phyloP scores from a whole-genome alignment of 2,888 invertebrate genomes.

The Dolichomitus sp. region DNA sequence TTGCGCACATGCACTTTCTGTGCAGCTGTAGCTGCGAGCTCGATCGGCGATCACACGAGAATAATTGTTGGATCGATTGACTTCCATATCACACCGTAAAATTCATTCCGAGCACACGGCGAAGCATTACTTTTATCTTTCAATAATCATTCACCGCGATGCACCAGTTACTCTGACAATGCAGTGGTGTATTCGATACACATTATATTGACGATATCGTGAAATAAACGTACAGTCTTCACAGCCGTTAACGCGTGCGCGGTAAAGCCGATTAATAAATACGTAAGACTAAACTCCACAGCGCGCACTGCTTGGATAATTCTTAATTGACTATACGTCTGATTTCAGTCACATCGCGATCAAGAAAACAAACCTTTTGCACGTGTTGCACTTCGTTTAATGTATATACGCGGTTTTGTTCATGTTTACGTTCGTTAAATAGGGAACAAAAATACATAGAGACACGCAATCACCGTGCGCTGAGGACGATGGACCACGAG shows the following conservation, averaged over 20 bases:
- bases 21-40: constrained; percentile 34
- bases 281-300: background rate
- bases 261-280: background rate
- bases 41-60: constrained; percentile 41
- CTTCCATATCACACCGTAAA: constrained; percentile 52
- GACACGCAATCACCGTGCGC: background rate
- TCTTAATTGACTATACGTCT: background rate
- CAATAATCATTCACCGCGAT: background rate
- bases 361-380: background rate
- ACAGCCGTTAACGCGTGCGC: constrained; percentile 7
- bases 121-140: background rate
- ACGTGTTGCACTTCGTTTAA: background rate
- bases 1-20: constrained; percentile 21
- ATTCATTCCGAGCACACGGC: constrained; percentile 23
- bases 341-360: constrained; percentile 25
- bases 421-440: background rate
- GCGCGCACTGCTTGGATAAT: background rate
- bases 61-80: constrained; percentile 45
- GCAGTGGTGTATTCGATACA: background rate
- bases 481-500: background rate
- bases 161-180: background rate
- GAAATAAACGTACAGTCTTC: background rate
- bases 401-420: background rate
- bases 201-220: background rate
- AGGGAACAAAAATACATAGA: background rate